Base-by-base conservation (phyloP, 35 echinoderm and acorn worm species). In the Lytechinus pictus region DNA sequence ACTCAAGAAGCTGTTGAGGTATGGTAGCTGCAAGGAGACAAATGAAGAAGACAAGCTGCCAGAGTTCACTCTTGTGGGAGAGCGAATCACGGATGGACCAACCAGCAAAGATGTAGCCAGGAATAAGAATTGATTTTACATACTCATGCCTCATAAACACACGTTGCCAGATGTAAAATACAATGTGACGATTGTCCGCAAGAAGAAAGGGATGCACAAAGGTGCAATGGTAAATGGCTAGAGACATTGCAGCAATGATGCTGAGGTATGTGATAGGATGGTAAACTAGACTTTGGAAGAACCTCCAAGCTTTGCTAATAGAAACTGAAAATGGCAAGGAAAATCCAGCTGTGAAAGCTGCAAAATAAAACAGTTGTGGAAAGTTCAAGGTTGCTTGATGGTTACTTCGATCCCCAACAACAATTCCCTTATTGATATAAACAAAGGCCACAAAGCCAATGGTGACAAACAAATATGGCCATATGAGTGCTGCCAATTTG, bases 321-420 rank as follows among this genome's bases (percentile, higher is more conserved):
- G 96, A 95, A 11, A 98, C 72, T 5, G 97, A 44, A 44, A 96
- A 86, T 27, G 98, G 98, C 44, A 94, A 92, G 29, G 95, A 95
- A 57, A 99, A 96, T 52, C 96, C 95, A 24, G 86, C 90, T 0
- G 98, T 97, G 88, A 98, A 96, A 21, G 95, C 92, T 53, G 79
- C 92, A 89, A 99, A 99, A 56, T 99, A 99, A 87, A 98, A 98
- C 10, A 99, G 92, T 86, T 99, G 98, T 4, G 98, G 98, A n/a
- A 98, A 14, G 89, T 99, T 95, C 9, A 98, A 55, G 14, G 94
- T 95, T 28, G 98, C 96, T 94, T 97, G 61, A 86, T 99, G 98
- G 93, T 97, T 95, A 51, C 72, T 87, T 57, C 95, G 89, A 56
- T 99, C 97, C 27, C 98, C 98, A 16, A 99, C 89, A 54, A 99